Percentiles rank a stretch among this genome's conserved stretches.
phyloP scores from a whole-genome alignment of 2,797 vertebrate species.

The Liasis olivaceus region DNA sequence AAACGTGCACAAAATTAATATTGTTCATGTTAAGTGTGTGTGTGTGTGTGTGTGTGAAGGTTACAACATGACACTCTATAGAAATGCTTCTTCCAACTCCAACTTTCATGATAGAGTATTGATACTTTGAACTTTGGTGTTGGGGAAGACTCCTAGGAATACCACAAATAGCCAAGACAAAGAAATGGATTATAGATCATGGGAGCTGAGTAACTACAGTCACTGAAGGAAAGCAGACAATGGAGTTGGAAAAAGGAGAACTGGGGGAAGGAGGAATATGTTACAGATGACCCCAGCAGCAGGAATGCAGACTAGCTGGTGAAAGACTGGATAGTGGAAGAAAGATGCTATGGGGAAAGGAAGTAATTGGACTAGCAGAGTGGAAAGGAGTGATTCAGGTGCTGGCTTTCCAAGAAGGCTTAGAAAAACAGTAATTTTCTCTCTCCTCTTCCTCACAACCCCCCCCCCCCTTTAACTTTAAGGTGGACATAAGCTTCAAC shows the following conservation, averaged over 20 bases:
- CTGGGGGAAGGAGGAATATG: background rate
- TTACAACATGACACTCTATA: background rate
- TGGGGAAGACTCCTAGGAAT: background rate
- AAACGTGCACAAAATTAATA: background rate
- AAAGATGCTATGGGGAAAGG: background rate
- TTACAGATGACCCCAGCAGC: background rate
- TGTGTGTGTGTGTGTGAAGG: rapidly evolving
- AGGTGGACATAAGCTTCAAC: too few species aligned
- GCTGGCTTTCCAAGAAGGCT: background rate
- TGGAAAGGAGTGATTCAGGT: background rate
- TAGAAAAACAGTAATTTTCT: background rate
- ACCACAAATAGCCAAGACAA: background rate
- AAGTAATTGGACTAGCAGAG: background rate
- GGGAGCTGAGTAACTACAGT: background rate
- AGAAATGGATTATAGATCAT: background rate
- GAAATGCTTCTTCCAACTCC: background rate
- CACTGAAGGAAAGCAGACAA: background rate
- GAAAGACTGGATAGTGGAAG: background rate
- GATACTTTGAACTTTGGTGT: background rate
- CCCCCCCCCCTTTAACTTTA: background rate
- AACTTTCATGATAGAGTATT: background rate
- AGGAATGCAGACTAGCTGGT: background rate
- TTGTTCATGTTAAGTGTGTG: too few species aligned
- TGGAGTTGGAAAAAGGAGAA: background rate
- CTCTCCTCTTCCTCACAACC: background rate